Percentiles rank a stretch among this genome's conserved stretches.
phyloP scores from a whole-genome alignment of 2,113 vertebrate genomes.

The Trogon surrucura region DNA sequence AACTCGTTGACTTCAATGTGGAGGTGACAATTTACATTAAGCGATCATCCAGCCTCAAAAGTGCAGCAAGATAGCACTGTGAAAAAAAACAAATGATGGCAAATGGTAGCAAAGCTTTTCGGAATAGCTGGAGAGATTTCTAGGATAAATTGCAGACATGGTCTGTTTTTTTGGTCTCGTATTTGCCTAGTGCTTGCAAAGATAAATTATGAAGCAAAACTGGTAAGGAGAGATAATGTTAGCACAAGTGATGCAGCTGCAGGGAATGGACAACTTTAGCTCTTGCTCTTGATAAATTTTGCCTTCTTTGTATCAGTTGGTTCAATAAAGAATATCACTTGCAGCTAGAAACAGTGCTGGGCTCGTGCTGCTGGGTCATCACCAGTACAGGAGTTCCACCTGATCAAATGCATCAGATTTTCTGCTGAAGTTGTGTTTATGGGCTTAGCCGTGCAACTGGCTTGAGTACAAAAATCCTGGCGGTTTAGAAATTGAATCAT shows the following conservation, averaged over 20 bases:
- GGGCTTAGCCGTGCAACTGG: constrained; percentile 3
- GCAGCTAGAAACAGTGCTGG: neutral
- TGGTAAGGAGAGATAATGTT: neutral
- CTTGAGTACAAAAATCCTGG: neutral
- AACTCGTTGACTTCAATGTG: neutral
- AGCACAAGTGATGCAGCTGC: neutral
- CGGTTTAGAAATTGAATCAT: neutral
- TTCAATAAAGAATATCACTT: neutral
- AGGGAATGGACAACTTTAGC: neutral
- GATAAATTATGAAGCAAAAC: neutral
- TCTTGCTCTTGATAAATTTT: neutral
- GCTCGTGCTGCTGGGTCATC: neutral
- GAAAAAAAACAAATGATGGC: neutral
- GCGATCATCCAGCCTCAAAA: neutral
- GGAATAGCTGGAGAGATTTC: neutral
- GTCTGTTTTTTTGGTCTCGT: neutral
- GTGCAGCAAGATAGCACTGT: neutral
- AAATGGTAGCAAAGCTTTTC: neutral
- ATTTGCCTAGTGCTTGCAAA: neutral
- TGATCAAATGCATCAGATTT: neutral
- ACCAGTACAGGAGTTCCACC: neutral
- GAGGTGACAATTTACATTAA: constrained; percentile 18
- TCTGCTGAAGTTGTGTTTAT: constrained; percentile 1
- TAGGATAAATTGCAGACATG: neutral
- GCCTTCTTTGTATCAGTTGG: neutral